Evolutionary conservation across 2,797 vertebrate genomes (phyloP), one percentile per base, ranked within the genome.

Genomic region (Alosa sapidissima): DNA sequence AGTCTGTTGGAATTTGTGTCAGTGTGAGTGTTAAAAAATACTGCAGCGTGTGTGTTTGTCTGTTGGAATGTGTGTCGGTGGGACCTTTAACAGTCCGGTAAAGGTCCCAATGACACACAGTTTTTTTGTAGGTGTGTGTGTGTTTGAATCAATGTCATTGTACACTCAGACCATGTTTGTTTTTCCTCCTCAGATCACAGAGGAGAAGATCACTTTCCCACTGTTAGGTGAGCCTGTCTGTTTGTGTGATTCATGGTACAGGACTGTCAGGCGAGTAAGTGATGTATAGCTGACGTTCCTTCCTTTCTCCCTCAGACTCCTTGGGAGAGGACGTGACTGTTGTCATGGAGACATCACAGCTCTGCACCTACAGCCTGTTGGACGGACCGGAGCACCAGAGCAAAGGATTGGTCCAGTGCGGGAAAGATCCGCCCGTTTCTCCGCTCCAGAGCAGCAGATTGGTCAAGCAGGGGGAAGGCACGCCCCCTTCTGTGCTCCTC

Each of bases 301-400:
- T 13, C 55, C 72, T 55, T 89, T 1, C 85, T 55, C 81, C 90
- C 2, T 4, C 92, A 99, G 97, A 96, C 65, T 60, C 88, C 5
- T 81, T 86, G 45, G 91, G 94, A 85, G 87, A 87, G n/a, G 72
- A 91, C 1, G 60, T 94, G 87, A 90, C 91, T 2, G 82, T 98
- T 85, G 90, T 84, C 33, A 85, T 99, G 86, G 93, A 96, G 85
- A 95, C 95, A 1, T 87, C 84, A 65, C 91, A 96, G 85, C 92
- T 99, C 89, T 93, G 93, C 89, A 95, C 94, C 81, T 96, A 97
- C 93, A 97, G 98, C 6, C 81, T 97, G 54, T 99, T 97, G 98
- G 95, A 93, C 60, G 91, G 86, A 83, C 90, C 88, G 81, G 91
- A 88, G 8, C 65, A 41, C 65, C 28, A 16, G 28, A 33, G 28